phyloP scores from a whole-genome alignment of 53 echinoderm and acorn worm species.

The Arbacia lixula region DNA sequence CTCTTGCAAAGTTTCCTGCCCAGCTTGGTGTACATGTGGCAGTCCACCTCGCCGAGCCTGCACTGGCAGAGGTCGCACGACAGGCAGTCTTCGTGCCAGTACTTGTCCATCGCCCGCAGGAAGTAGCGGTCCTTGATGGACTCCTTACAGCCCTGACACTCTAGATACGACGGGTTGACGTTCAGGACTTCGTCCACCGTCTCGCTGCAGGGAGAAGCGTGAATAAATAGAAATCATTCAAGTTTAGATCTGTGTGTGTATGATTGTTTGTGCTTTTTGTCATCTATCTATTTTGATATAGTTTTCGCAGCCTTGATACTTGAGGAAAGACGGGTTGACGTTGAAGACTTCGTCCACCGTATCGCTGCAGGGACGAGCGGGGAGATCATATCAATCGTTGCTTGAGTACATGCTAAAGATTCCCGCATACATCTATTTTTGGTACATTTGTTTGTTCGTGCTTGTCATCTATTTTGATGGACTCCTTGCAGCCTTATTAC shows the following conservation, averaged over 20 bases:
- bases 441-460: too few species aligned
- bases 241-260: background rate
- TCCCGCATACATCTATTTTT: too few species aligned
- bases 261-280: too few species aligned
- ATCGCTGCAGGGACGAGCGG: conserved; percentile 36
- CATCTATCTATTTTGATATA: conserved; percentile 78
- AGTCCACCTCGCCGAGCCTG: conserved; percentile 89
- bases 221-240: too few species aligned
- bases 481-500: too few species aligned
- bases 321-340: conserved; percentile 74
- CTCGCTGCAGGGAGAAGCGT: conserved; percentile 70
- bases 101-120: conserved; percentile 81
- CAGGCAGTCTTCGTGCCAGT: conserved; percentile 96
- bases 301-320: conserved; percentile 70
- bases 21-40: conserved; percentile 85
- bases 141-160: conserved; percentile 79
- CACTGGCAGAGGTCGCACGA: conserved; percentile 95
- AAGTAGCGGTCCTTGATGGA: conserved; percentile 91
- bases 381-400: conserved; percentile 35
- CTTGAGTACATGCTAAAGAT: too few species aligned
- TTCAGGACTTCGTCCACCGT: conserved; percentile 93
- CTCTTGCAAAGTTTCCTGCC: conserved; percentile 91
- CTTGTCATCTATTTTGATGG: too few species aligned
- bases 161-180: conserved; percentile 80
- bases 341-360: conserved; percentile 80